Evolutionary conservation across 35 echinoderm and acorn worm genomes (phyloP).

Genomic region (Stichopus chloronotus): DNA sequence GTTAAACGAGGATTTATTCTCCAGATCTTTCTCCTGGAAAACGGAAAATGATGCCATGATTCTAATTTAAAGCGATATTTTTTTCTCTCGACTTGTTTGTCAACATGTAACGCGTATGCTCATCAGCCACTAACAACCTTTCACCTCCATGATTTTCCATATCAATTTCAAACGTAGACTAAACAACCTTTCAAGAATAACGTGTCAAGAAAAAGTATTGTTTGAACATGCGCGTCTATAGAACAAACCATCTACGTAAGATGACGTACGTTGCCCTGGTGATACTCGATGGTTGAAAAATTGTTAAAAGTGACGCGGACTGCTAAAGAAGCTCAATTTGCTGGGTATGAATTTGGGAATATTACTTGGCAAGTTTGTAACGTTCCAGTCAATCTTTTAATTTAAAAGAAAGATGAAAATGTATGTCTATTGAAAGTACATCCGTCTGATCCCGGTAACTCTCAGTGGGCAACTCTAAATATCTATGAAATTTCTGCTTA

Average conservation of each 20-base stretch:
- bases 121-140: neutral
- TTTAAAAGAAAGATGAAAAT: no score
- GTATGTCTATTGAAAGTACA: no score
- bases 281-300: neutral
- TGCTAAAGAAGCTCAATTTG: no score
- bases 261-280: conserved; percentile 40
- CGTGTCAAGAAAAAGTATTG: conserved; percentile 16
- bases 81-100: neutral
- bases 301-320: conserved; percentile 20
- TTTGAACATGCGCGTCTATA: conserved; percentile 14
- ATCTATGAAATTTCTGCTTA: no score
- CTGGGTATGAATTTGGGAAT: no score
- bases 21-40: neutral
- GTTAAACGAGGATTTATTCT: neutral
- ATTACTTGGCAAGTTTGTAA: no score
- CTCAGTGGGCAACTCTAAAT: no score
- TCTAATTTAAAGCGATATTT: neutral
- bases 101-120: neutral
- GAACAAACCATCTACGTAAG: conserved; percentile 8
- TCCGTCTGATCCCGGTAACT: no score
- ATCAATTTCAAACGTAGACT: neutral
- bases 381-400: no score
- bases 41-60: neutral
- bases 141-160: no score
- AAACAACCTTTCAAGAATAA: conserved; percentile 15